These are phyloP conservation scores for Erythrocercus mccallii DNA, from an alignment of 2,113 vertebrate genomes.

Conservation along the genomic window DNA sequence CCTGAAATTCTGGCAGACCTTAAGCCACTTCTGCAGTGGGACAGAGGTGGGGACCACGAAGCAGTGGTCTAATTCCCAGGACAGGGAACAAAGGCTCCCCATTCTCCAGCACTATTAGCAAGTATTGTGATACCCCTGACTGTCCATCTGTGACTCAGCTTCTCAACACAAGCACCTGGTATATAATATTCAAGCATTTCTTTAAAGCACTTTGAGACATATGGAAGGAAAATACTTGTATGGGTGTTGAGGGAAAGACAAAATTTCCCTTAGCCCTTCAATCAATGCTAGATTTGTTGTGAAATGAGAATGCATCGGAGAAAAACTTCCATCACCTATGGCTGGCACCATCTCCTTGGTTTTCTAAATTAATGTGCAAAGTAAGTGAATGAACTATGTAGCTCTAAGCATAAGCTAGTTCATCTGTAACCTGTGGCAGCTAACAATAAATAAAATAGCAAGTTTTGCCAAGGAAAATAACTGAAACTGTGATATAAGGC, in stretches of 20 bases:
- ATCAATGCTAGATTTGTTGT: neutral
- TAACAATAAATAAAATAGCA: neutral
- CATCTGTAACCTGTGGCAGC: neutral
- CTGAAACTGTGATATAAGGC: neutral
- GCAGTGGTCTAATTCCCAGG: neutral
- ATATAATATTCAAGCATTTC: neutral
- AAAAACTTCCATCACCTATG: neutral
- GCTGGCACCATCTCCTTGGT: neutral
- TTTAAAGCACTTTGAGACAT: neutral
- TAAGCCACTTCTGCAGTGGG: neutral
- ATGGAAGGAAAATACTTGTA: neutral
- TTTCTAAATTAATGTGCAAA: neutral
- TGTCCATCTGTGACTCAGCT: neutral
- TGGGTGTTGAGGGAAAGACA: neutral
- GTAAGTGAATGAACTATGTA: neutral
- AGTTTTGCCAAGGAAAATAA: neutral
- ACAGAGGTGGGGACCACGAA: neutral
- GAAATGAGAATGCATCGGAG: neutral
- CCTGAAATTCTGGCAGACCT: neutral
- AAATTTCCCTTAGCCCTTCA: neutral
- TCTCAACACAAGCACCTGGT: neutral
- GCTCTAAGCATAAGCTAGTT: neutral
- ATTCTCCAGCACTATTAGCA: neutral
- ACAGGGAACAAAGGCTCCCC: neutral
- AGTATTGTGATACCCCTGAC: neutral